Conservation (phyloP, 1,140 invertebrate genomes). For the Lamellibrachia luymesi region DNA sequence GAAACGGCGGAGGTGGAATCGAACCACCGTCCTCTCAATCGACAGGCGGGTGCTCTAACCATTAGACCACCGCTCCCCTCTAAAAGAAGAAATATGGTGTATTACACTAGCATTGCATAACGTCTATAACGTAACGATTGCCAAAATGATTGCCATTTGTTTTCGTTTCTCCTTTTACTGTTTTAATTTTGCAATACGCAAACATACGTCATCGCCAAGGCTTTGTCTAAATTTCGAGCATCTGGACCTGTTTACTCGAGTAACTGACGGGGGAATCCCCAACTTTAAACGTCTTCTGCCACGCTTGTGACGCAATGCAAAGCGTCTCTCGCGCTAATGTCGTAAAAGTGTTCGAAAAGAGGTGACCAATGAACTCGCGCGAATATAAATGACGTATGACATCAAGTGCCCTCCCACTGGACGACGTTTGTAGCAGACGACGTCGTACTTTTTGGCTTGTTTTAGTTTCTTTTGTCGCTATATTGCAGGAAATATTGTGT, state of each 20-base stretch:
- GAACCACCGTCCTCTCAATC: too few relatives aligned
- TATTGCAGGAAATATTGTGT: neutral
- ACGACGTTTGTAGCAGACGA: slow-evolving; percentile 3
- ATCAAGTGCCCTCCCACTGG: neutral
- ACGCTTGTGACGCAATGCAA: neutral
- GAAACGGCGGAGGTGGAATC: too few relatives aligned
- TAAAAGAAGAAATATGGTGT: too few relatives aligned
- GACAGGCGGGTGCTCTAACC: too few relatives aligned
- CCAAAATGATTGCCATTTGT: too few relatives aligned
- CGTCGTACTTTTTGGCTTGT: neutral
- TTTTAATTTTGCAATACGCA: too few relatives aligned
- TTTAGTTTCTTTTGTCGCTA: neutral
- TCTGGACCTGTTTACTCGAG: neutral
- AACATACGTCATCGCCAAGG: too few relatives aligned
- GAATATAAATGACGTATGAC: neutral
- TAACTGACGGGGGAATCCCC: neutral
- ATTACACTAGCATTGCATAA: too few relatives aligned
- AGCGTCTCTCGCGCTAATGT: neutral
- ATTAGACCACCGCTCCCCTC: too few relatives aligned
- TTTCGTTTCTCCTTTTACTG: too few relatives aligned
- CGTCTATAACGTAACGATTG: too few relatives aligned
- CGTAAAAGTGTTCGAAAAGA: slow-evolving; percentile 5
- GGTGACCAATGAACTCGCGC: slow-evolving; percentile 2
- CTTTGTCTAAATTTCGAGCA: neutral
- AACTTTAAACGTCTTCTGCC: neutral